phyloP scores from a whole-genome alignment of 2,888 invertebrate species.

The Ommatoiulus sabulosus region DNA sequence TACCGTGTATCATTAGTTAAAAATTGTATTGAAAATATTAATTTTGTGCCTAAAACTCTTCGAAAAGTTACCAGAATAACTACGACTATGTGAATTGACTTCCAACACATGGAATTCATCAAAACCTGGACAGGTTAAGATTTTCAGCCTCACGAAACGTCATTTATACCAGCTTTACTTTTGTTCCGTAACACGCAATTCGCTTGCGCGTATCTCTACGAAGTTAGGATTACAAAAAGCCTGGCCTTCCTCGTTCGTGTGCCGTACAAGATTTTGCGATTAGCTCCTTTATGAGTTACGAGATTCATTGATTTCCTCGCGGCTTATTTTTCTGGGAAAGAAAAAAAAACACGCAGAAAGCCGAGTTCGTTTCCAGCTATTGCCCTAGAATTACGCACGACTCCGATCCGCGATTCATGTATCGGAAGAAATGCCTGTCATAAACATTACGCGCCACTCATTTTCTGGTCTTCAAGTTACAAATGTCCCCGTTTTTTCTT shows the following conservation, averaged over 20 bases:
- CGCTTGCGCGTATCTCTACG: neutral
- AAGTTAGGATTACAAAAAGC: too few relatives aligned
- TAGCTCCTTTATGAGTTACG: constrained; percentile 4
- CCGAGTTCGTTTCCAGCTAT: neutral
- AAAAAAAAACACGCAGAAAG: neutral
- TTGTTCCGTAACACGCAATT: too few relatives aligned
- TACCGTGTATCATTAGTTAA: too few relatives aligned
- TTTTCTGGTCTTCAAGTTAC: neutral
- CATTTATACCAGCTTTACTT: too few relatives aligned
- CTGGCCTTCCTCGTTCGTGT: neutral
- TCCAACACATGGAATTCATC: neutral
- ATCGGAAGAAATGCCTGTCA: constrained; percentile 7
- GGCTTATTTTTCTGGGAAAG: neutral
- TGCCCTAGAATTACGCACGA: neutral
- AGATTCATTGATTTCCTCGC: neutral
- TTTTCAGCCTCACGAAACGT: neutral
- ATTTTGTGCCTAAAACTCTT: too few relatives aligned
- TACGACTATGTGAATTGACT: too few relatives aligned
- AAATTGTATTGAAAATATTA: too few relatives aligned
- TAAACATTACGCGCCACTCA: neutral
- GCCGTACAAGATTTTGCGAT: neutral
- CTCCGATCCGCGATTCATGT: neutral
- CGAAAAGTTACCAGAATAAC: too few relatives aligned
- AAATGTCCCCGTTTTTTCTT: neutral
- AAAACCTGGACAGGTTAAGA: neutral